Conservation (phyloP, 2,797 vertebrate genomes). For the Steatocranus sp. region DNA sequence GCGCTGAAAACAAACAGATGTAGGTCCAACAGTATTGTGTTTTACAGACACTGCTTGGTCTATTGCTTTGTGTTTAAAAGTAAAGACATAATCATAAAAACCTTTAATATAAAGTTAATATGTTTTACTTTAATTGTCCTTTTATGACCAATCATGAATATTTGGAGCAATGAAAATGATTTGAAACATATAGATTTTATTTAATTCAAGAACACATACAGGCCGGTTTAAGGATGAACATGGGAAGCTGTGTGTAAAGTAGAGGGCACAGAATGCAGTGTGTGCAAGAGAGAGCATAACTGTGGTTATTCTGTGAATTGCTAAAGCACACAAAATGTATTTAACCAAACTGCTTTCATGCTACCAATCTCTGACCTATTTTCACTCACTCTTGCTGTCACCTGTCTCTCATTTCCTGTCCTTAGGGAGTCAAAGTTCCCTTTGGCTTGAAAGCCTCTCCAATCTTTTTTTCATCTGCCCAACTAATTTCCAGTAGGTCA, state of each 20-base stretch:
- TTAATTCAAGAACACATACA: not conserved
- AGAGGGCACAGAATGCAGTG: not conserved
- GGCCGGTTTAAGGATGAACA: conserved; percentile 13
- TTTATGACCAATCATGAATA: not conserved
- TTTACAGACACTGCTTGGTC: not conserved
- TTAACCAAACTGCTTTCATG: conserved; percentile 50
- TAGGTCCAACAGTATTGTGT: not conserved
- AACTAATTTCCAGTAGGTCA: conserved; percentile 50
- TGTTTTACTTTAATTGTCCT: not conserved
- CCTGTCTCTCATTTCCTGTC: conserved; percentile 60
- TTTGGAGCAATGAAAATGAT: not conserved
- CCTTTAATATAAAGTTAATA: not conserved
- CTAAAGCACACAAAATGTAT: conserved; percentile 50
- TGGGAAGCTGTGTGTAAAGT: not conserved
- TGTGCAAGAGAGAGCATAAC: not conserved
- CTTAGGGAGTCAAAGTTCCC: conserved; percentile 54
- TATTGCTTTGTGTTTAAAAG: not conserved
- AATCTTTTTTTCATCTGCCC: conserved; percentile 48
- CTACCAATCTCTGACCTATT: conserved; percentile 58
- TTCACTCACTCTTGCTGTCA: conserved; percentile 49
- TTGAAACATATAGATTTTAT: not conserved
- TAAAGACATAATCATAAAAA: not conserved
- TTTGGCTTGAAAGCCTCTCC: conserved; percentile 48
- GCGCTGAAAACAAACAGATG: not conserved
- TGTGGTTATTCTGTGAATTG: conserved; percentile 15